phyloP scores from a whole-genome alignment of 1,140 invertebrate genomes.

The Heliconius melpomene region DNA sequence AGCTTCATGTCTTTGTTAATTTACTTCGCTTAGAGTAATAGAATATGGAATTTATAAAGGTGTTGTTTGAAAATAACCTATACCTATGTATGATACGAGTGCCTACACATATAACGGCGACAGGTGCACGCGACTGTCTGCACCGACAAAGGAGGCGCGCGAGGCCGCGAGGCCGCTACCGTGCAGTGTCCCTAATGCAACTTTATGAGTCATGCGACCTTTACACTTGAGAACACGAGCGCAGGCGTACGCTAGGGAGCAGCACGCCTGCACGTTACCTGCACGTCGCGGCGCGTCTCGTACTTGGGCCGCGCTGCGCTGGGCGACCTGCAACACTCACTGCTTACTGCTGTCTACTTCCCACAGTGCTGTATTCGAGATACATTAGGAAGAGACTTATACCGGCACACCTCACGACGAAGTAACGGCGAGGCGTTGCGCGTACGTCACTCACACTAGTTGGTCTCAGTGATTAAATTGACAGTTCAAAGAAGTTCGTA shows the following conservation, averaged over 20 bases:
- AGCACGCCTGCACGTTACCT: neutral
- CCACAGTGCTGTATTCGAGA: too few relatives aligned
- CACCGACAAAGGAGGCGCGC: neutral
- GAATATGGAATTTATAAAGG: too few relatives aligned
- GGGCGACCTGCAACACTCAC: too few relatives aligned
- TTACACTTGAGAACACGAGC: constrained; percentile 7
- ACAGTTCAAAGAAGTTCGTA: neutral
- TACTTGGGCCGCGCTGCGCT: too few relatives aligned
- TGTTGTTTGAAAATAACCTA: too few relatives aligned
- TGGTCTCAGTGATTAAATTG: neutral
- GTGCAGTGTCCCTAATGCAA: neutral
- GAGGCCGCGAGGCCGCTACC: neutral
- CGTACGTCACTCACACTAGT: neutral
- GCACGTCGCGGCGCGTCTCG: too few relatives aligned
- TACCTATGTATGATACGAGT: too few relatives aligned
- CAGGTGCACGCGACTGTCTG: neutral
- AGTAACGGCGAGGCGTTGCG: neutral
- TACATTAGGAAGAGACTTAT: neutral
- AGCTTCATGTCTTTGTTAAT: neutral
- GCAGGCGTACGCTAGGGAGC: neutral
- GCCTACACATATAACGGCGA: too few relatives aligned
- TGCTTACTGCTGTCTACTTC: too few relatives aligned
- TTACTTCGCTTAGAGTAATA: neutral
- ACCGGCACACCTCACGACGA: neutral
- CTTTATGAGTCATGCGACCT: neutral